These are phyloP conservation scores for Micromesistius poutassou DNA, from an alignment of 2,797 vertebrate genomes.

Conservation along the genomic window DNA sequence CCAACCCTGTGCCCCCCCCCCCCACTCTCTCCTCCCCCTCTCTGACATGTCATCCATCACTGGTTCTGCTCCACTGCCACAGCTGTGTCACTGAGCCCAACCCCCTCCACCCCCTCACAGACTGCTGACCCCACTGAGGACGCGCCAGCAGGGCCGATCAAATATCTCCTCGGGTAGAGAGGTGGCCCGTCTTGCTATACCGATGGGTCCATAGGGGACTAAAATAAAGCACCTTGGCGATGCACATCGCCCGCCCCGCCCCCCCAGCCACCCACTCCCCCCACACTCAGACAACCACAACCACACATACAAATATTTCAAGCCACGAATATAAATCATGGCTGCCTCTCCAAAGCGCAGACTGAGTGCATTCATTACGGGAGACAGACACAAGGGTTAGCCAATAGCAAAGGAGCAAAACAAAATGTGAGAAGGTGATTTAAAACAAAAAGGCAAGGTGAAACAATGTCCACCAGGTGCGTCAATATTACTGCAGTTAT, in stretches of 20 bases:
- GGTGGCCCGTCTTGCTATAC: slow-evolving; percentile 42
- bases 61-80: slow-evolving; percentile 62
- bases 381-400: neutral
- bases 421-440: slow-evolving; percentile 29
- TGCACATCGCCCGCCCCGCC: slow-evolving; percentile 13
- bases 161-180: slow-evolving; percentile 56
- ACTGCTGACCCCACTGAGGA: slow-evolving; percentile 64
- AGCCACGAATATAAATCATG: neutral
- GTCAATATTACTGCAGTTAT: neutral
- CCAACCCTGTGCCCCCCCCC: neutral
- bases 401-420: neutral
- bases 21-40: slow-evolving; percentile 1
- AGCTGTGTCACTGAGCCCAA: slow-evolving; percentile 63
- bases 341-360: neutral
- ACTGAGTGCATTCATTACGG: neutral
- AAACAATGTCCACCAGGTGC: neutral
- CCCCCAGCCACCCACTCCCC: no score
- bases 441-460: slow-evolving; percentile 22
- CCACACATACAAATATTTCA: neutral
- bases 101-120: slow-evolving; percentile 51
- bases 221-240: slow-evolving; percentile 14
- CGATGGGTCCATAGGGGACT: slow-evolving; percentile 32
- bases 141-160: slow-evolving; percentile 54
- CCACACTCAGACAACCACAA: neutral
- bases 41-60: slow-evolving; percentile 75